Evolutionary conservation across 2,113 vertebrate species (phyloP).

Genomic region (Myrmecobius fasciatus): DNA sequence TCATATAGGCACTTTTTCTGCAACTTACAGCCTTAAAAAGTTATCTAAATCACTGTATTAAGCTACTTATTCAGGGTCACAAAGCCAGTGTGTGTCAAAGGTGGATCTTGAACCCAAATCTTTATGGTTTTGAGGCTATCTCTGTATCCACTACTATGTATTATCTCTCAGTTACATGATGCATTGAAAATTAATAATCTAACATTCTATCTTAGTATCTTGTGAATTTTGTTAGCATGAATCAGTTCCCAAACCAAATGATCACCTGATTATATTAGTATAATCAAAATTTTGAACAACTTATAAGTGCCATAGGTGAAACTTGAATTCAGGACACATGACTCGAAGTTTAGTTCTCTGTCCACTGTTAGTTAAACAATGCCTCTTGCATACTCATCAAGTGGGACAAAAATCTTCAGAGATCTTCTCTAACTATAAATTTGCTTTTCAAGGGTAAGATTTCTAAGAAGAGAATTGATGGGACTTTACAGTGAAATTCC

Average conservation of each 20-base stretch:
- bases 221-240: not conserved
- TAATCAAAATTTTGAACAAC: not conserved
- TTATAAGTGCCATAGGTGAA: not conserved
- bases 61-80: not conserved
- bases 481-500: not conserved
- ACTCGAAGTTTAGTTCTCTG: not conserved
- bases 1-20: not conserved
- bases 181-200: not conserved
- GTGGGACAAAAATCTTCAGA: not conserved
- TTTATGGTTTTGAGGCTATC: not conserved
- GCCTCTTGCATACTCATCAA: not conserved
- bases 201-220: not conserved
- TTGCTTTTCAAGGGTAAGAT: not conserved
- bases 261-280: not conserved
- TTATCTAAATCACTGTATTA: not conserved
- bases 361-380: not conserved
- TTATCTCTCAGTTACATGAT: not conserved
- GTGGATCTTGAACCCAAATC: not conserved
- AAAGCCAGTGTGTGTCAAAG: not conserved
- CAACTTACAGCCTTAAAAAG: not conserved
- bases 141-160: not conserved
- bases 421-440: not conserved
- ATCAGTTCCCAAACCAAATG: not conserved
- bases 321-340: not conserved
- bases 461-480: not conserved